These are phyloP conservation scores for Drosophila affinis DNA, from an alignment of 2,888 invertebrate species.

Conservation along the genomic window DNA sequence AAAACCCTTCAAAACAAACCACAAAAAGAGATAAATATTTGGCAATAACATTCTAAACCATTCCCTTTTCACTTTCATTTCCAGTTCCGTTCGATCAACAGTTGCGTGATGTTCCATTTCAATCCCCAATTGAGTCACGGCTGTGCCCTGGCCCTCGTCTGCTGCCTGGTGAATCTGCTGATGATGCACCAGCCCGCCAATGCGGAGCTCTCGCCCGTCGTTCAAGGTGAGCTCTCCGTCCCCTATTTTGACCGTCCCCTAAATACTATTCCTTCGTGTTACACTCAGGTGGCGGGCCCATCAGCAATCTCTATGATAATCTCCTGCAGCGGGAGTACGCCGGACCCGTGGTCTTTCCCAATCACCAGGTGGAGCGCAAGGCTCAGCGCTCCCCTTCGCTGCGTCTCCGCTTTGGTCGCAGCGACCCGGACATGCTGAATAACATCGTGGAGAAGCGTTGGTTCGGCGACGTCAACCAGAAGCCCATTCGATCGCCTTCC, in stretches of 20 bases:
- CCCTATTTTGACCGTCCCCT: too few relatives aligned
- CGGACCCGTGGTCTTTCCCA: conserved; percentile 84
- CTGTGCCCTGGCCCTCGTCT: conserved; percentile 53
- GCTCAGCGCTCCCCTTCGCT: conserved; percentile 91
- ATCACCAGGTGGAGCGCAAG: conserved; percentile 89
- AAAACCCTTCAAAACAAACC: too few relatives aligned
- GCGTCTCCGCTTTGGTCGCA: conserved; percentile 90
- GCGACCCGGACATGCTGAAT: conserved; percentile 86
- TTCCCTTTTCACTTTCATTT: conserved; percentile 18
- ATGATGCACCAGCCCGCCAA: conserved; percentile 49
- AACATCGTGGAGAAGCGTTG: conserved; percentile 81
- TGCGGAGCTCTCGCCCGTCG: conserved; percentile 58
- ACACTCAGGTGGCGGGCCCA: conserved; percentile 57
- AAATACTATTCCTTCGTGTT: background rate
- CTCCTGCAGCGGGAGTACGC: conserved; percentile 83
- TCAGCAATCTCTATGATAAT: conserved; percentile 82
- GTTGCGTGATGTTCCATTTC: conserved; percentile 52
- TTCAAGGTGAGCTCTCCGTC: conserved; percentile 32
- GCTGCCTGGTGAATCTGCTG: conserved; percentile 41
- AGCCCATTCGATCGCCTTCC: conserved; percentile 90
- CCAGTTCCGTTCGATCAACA: conserved; percentile 8
- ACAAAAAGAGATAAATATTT: too few relatives aligned
- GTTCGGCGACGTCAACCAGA: conserved; percentile 87
- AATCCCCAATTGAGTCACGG: conserved; percentile 55
- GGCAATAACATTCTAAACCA: background rate